Conservation (phyloP, 2,113 vertebrate species). For the Plecotus auritus region DNA sequence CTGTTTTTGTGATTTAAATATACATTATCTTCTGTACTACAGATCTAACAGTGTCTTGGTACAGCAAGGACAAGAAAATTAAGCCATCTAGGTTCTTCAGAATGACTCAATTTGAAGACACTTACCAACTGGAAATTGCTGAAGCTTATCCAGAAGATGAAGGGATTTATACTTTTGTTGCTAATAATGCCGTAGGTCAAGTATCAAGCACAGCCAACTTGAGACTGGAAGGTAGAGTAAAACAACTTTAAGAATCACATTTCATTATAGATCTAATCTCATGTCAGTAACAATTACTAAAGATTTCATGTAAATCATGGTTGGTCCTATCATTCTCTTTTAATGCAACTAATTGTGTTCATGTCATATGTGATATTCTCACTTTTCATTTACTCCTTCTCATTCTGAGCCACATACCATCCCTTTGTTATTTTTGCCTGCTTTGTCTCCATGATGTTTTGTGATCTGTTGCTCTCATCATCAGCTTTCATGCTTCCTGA, state of each 20-base stretch:
- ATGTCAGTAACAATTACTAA: conserved; percentile 56
- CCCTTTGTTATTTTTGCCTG: not conserved
- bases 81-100: conserved; percentile 94
- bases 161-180: conserved; percentile 91
- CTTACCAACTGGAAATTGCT: conserved; percentile 93
- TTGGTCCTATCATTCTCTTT: conserved; percentile 58
- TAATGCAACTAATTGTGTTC: conserved; percentile 70
- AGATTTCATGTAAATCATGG: conserved; percentile 31
- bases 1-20: not conserved
- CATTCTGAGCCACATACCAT: not conserved
- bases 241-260: conserved; percentile 16
- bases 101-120: conserved; percentile 98
- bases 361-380: conserved; percentile 42
- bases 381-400: not conserved
- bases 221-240: conserved; percentile 88
- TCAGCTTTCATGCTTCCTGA: conserved; percentile 29
- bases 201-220: conserved; percentile 92
- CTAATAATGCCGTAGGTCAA: conserved; percentile 90
- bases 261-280: conserved; percentile 41
- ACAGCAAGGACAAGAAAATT: conserved; percentile 93
- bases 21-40: conserved; percentile 23
- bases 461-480: not conserved
- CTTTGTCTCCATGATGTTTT: not conserved
- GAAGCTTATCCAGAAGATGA: conserved; percentile 94
- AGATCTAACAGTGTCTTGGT: conserved; percentile 96